Conservation (phyloP, 2,113 vertebrate species). For the Astatoreochromis straeleni region DNA sequence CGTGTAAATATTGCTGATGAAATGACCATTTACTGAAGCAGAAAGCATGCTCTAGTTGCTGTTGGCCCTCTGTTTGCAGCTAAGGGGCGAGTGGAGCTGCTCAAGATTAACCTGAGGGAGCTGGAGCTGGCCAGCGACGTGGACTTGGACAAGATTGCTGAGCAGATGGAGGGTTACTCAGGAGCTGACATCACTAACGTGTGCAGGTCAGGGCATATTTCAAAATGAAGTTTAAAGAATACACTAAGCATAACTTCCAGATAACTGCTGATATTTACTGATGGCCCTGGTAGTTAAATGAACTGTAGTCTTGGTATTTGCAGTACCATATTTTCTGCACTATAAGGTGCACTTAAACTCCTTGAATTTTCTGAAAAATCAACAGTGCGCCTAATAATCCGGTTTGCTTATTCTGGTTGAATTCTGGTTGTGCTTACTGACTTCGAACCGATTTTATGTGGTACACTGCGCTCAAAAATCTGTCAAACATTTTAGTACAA, state of each 20-base stretch:
- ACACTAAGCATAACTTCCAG: background rate
- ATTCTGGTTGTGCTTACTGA: background rate
- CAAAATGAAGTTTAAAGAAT: background rate
- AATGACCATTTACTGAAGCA: background rate
- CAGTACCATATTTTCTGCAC: background rate
- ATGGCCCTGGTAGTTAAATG: background rate
- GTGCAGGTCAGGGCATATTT: constrained; percentile 81
- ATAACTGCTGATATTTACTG: background rate
- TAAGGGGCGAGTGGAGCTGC: constrained; percentile 87
- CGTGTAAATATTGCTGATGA: background rate
- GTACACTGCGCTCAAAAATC: background rate
- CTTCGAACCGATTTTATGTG: background rate
- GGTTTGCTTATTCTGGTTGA: background rate
- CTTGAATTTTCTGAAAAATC: background rate
- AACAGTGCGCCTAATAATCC: background rate
- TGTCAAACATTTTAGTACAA: background rate
- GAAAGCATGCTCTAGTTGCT: background rate
- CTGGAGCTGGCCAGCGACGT: constrained; percentile 91
- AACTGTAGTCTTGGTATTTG: background rate
- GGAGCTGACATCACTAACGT: constrained; percentile 97
- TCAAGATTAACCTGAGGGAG: constrained; percentile 90
- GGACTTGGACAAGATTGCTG: constrained; percentile 86
- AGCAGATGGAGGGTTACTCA: constrained; percentile 96
- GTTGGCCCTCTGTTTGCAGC: constrained; percentile 63
- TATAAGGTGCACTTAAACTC: background rate